Conservation (phyloP, 2,113 vertebrate genomes). For the Mobula birostris region DNA sequence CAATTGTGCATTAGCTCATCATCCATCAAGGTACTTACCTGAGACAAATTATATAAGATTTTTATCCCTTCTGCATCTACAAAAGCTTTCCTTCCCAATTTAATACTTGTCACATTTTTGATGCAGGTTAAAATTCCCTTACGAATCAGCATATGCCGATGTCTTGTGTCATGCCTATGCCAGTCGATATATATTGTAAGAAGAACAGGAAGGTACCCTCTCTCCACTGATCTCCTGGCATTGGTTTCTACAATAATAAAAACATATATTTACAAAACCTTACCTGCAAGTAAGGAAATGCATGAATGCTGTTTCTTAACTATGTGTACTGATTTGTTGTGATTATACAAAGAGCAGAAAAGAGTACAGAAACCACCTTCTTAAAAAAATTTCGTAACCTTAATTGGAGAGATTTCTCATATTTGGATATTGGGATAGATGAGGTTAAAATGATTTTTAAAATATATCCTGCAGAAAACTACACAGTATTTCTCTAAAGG, state of each 20-base stretch:
- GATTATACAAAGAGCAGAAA: not conserved
- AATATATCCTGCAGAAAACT: not conserved
- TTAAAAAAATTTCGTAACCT: not conserved
- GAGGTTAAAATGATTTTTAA: not conserved
- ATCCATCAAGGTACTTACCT: constrained; percentile 57
- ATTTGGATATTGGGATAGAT: not conserved
- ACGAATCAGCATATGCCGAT: constrained; percentile 84
- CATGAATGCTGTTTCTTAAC: not conserved
- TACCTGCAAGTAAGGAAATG: not conserved
- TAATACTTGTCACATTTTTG: constrained; percentile 86
- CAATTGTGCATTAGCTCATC: not conserved
- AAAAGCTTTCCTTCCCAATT: constrained; percentile 87
- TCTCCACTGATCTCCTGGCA: constrained; percentile 81
- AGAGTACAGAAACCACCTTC: not conserved
- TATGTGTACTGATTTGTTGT: not conserved
- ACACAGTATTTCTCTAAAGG: not conserved
- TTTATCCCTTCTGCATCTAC: constrained; percentile 88
- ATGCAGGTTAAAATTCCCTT: constrained; percentile 88
- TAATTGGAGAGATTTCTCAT: not conserved
- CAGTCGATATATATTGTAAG: constrained; percentile 85
- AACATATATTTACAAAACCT: constrained; percentile 41
- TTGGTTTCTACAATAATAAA: constrained; percentile 75
- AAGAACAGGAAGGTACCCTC: constrained; percentile 72
- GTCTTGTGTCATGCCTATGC: constrained; percentile 86
- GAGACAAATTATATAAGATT: constrained; percentile 84